These are phyloP conservation scores for human DNA, from an alignment of 2,113 vertebrate genomes.

Conservation along the genomic window DNA sequence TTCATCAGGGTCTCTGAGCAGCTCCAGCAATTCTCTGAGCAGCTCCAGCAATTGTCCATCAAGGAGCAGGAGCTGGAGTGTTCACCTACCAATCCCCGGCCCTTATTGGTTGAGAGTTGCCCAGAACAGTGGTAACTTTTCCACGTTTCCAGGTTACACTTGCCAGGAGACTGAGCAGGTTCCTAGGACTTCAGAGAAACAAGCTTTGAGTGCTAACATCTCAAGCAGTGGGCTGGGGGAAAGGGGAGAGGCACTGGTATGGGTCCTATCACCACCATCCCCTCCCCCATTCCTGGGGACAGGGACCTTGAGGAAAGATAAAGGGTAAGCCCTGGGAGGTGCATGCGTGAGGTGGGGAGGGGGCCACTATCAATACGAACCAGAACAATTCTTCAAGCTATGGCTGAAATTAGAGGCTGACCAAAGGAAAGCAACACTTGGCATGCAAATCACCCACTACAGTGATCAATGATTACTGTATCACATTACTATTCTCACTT, in stretches of 20 bases:
- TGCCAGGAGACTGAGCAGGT: not conserved
- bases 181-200: not conserved
- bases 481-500: too few species aligned
- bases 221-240: too few species aligned
- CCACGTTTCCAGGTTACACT: not conserved
- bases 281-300: not conserved
- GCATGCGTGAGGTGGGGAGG: not conserved
- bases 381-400: not conserved
- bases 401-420: not conserved
- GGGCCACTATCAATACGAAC: not conserved
- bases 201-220: not conserved
- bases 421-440: not conserved
- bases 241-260: fast-evolving
- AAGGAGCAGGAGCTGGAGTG: too few species aligned
- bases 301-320: not conserved
- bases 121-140: not conserved
- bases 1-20: not conserved
- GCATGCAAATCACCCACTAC: fast-evolving
- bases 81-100: not conserved
- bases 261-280: not conserved
- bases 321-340: not conserved
- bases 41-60: not conserved
- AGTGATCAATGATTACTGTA: not conserved
- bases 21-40: not conserved
- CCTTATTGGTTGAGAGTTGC: not conserved